phyloP scores from a whole-genome alignment of 2,888 invertebrate genomes.

The Andrena minutula region DNA sequence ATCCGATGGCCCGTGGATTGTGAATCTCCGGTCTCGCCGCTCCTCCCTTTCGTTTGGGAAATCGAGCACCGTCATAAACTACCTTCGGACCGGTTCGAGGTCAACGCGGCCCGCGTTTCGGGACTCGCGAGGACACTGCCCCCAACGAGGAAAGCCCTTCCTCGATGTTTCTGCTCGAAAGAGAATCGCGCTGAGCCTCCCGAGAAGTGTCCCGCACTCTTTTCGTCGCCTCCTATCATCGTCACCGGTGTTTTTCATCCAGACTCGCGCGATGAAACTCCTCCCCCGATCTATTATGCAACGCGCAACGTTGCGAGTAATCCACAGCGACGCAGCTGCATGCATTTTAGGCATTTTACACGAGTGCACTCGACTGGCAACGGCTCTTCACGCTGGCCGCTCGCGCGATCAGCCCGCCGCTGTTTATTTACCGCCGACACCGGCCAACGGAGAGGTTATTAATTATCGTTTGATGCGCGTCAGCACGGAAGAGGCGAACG shows the following conservation, averaged over 20 bases:
- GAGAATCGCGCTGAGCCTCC: not conserved
- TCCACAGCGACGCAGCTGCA: slow-evolving; percentile 43
- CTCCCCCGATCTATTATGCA: slow-evolving; percentile 38
- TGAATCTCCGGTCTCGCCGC: slow-evolving; percentile 58
- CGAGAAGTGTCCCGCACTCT: not conserved
- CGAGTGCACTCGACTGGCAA: slow-evolving; percentile 41
- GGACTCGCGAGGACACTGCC: slow-evolving; percentile 19
- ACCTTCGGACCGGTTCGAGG: slow-evolving; percentile 57
- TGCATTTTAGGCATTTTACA: slow-evolving; percentile 51
- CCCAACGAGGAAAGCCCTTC: slow-evolving; percentile 19
- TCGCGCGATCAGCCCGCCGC: slow-evolving; percentile 50
- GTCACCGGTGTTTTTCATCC: slow-evolving; percentile 24
- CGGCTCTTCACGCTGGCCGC: slow-evolving; percentile 49
- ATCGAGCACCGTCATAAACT: slow-evolving; percentile 66
- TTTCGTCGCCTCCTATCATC: not conserved
- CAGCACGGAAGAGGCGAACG: slow-evolving; percentile 57
- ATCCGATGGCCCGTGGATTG: slow-evolving; percentile 56
- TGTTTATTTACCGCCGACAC: slow-evolving; percentile 70
- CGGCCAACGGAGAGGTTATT: slow-evolving; percentile 68
- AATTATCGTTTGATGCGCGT: slow-evolving; percentile 77
- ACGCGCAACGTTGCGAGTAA: slow-evolving; percentile 35
- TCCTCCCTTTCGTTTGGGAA: slow-evolving; percentile 62
- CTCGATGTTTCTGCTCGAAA: not conserved
- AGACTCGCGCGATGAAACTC: slow-evolving; percentile 13
- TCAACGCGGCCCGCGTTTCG: slow-evolving; percentile 47